Percentiles rank a stretch among this genome's conserved stretches.
Evolutionary conservation across 2,113 vertebrate species (phyloP).

Genomic region (Cygnus buccinator): DNA sequence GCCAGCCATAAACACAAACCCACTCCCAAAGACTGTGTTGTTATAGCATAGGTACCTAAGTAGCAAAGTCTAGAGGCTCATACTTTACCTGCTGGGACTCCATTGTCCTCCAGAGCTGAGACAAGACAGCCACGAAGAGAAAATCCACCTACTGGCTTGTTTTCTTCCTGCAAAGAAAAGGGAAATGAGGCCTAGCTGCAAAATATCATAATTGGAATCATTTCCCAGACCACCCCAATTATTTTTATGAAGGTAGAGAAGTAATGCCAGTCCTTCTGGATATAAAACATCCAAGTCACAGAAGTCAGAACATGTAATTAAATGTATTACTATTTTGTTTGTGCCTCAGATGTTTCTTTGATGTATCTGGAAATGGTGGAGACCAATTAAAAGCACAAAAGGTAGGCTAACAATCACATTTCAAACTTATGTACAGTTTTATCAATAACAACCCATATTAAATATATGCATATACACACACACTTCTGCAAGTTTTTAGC

Average conservation of each 20-base stretch:
- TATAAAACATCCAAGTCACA: not conserved
- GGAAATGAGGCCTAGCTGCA: not conserved
- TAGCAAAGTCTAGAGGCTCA: not conserved
- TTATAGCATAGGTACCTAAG: not conserved
- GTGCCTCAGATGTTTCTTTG: not conserved
- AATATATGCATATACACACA: not conserved
- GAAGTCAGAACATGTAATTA: not conserved
- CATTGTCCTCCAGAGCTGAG: slow-evolving; percentile 92
- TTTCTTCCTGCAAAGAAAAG: slow-evolving; percentile 82
- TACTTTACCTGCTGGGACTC: slow-evolving; percentile 88
- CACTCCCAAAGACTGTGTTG: not conserved
- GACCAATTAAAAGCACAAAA: not conserved
- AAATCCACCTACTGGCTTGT: slow-evolving; percentile 90
- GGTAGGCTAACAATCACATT: not conserved
- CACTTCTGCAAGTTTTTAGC: not conserved
- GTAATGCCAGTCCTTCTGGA: not conserved
- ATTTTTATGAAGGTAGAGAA: not conserved
- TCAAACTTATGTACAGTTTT: not conserved
- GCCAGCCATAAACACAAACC: not conserved
- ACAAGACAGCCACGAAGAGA: slow-evolving; percentile 89
- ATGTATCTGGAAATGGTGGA: not conserved
- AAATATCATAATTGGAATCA: not conserved
- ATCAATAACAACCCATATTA: not conserved
- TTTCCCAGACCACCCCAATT: not conserved
- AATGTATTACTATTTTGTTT: not conserved